Percentiles rank a stretch among this genome's conserved stretches.
phyloP scores from a whole-genome alignment of 1,140 invertebrate species.

The Pectinophora gossypiella region DNA sequence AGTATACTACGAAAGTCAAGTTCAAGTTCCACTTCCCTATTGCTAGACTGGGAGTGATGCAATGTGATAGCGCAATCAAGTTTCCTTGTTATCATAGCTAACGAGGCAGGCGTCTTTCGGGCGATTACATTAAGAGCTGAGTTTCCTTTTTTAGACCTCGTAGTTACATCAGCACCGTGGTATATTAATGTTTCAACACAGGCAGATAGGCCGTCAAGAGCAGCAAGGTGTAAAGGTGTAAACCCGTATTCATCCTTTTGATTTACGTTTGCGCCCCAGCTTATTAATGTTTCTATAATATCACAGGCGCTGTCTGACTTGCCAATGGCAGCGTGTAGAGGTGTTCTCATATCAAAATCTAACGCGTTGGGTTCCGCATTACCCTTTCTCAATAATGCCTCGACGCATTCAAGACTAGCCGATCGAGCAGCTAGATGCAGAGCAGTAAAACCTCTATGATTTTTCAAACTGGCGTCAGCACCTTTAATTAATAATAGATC shows the following conservation, averaged over 20 bases:
- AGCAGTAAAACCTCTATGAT: conserved; percentile 85
- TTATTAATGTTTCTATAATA: conserved; percentile 84
- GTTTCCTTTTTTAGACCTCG: conserved; percentile 88
- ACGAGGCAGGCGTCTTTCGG: conserved; percentile 87
- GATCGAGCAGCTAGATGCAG: conserved; percentile 85
- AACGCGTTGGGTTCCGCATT: conserved; percentile 84
- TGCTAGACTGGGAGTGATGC: conserved; percentile 84
- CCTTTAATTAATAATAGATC: conserved; percentile 83
- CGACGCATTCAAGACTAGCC: conserved; percentile 86
- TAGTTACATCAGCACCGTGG: conserved; percentile 89
- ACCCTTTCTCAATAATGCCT: conserved; percentile 82
- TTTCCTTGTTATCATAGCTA: conserved; percentile 85
- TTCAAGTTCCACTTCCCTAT: conserved; percentile 87
- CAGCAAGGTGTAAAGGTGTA: conserved; percentile 91
- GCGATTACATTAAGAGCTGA: conserved; percentile 88
- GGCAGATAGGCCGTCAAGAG: conserved; percentile 88
- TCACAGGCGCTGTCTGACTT: conserved; percentile 85
- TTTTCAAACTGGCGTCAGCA: conserved; percentile 82
- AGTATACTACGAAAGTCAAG: conserved; percentile 87
- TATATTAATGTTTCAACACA: conserved; percentile 89
- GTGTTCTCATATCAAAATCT: conserved; percentile 86
- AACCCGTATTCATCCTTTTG: conserved; percentile 92
- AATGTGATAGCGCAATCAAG: conserved; percentile 86
- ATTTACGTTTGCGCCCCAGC: conserved; percentile 89
- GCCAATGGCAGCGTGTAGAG: conserved; percentile 86